Percentiles rank a stretch among this genome's conserved stretches.
Evolutionary conservation across 2,888 invertebrate species (phyloP).

Genomic region (Dorcus hopei): DNA sequence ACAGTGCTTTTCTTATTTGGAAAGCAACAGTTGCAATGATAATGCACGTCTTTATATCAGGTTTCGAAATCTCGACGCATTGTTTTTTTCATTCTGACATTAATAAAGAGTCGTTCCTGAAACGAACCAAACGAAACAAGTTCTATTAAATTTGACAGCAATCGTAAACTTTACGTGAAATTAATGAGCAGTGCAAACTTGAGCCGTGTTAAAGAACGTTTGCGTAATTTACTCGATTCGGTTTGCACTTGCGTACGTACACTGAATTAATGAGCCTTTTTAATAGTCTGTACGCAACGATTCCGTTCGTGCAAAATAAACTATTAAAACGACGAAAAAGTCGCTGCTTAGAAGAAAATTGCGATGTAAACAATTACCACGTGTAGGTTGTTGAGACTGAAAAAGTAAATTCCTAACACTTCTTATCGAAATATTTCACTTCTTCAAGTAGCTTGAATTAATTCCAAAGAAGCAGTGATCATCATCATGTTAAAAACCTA

Average conservation of each 20-base stretch:
- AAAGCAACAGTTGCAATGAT: slow-evolving; percentile 15
- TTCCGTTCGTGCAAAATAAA: slow-evolving; percentile 12
- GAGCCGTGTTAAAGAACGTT: slow-evolving; percentile 9
- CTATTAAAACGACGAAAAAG: slow-evolving; percentile 12
- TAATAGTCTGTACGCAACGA: slow-evolving; percentile 8
- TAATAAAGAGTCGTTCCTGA: too few relatives aligned
- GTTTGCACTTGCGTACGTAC: slow-evolving; percentile 22
- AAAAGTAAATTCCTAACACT: too few relatives aligned
- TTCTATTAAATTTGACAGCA: slow-evolving; percentile 29
- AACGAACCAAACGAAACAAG: slow-evolving; percentile 18
- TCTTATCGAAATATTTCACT: too few relatives aligned
- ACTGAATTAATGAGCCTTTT: slow-evolving; percentile 10
- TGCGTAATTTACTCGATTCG: slow-evolving; percentile 22
- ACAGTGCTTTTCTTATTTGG: slow-evolving; percentile 16
- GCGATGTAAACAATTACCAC: too few relatives aligned
- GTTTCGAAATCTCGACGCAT: slow-evolving; percentile 12
- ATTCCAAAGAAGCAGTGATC: too few relatives aligned
- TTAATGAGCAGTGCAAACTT: slow-evolving; percentile 26
- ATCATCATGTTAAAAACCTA: too few relatives aligned
- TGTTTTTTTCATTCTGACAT: not conserved
- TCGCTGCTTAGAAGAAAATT: not conserved
- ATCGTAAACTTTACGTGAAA: slow-evolving; percentile 27
- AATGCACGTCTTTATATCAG: slow-evolving; percentile 15
- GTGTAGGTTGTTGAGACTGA: too few relatives aligned
- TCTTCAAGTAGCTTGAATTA: too few relatives aligned